A percentile compares a stretch with the other conserved stretches of the same genome.
These are phyloP conservation scores for Falcaria lacertinaria DNA, from an alignment of 2,888 invertebrate species.

Conservation along the genomic window DNA sequence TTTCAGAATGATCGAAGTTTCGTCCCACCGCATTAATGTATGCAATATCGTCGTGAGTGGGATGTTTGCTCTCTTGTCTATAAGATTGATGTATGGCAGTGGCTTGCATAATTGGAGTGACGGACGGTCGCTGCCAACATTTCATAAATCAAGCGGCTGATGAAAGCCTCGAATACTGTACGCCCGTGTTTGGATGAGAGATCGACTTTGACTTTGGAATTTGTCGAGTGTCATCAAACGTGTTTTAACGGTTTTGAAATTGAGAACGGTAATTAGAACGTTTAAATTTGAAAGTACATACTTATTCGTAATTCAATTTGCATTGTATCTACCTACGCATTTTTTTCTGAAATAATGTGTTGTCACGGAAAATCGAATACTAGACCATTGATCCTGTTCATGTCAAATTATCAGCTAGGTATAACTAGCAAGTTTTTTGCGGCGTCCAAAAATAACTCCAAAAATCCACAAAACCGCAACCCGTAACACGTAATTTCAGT, in stretches of 20 bases:
- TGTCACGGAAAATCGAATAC: too few species aligned
- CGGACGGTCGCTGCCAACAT: conserved; percentile 30
- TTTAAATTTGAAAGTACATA: too few species aligned
- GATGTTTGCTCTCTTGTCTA: conserved; percentile 34
- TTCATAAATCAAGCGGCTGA: conserved; percentile 44
- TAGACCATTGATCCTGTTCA: too few species aligned
- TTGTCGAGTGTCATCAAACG: too few species aligned
- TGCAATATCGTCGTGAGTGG: conserved; percentile 21
- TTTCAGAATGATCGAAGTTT: neutral
- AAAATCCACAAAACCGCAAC: neutral
- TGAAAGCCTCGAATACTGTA: neutral
- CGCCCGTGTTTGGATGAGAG: neutral
- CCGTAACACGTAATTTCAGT: neutral
- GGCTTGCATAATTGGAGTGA: conserved; percentile 43
- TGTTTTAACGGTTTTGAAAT: too few species aligned
- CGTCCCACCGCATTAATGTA: conserved; percentile 18
- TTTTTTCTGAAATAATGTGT: too few species aligned
- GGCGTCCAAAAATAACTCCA: neutral
- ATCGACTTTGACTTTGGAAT: neutral
- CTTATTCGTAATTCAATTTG: too few species aligned
- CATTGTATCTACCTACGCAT: too few species aligned
- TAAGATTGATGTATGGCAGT: conserved; percentile 53
- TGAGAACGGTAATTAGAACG: too few species aligned
- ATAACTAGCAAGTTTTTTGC: too few species aligned
- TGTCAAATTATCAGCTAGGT: too few species aligned